Evolutionary conservation across 1,140 invertebrate genomes (phyloP).

Genomic region (Pygmarrhopalites habei): DNA sequence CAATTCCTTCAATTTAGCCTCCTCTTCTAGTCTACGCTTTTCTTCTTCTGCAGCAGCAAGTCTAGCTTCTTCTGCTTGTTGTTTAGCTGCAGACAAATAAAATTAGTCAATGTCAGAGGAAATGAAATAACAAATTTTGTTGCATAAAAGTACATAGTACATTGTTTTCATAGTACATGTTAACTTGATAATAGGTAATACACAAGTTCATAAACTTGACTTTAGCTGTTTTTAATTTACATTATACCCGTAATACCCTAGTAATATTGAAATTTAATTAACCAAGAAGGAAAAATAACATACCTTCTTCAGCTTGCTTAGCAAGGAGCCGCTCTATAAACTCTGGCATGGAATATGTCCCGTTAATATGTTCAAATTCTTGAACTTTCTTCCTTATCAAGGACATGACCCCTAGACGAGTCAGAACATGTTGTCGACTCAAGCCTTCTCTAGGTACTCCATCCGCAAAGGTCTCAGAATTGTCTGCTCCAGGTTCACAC

Average conservation of each 20-base stretch:
- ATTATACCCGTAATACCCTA: too few relatives aligned
- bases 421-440: slow-evolving; percentile 94
- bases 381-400: slow-evolving; percentile 97
- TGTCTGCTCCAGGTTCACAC: slow-evolving; percentile 84
- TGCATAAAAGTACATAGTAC: too few relatives aligned
- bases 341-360: slow-evolving; percentile 94
- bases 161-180: too few relatives aligned
- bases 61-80: too few relatives aligned
- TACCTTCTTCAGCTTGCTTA: slow-evolving; percentile 54
- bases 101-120: too few relatives aligned
- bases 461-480: slow-evolving; percentile 96
- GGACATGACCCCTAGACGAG: slow-evolving; percentile 98
- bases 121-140: too few relatives aligned
- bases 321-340: slow-evolving; percentile 69
- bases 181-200: too few relatives aligned
- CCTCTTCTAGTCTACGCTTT: neutral
- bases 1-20: slow-evolving; percentile 45
- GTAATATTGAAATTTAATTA: neutral
- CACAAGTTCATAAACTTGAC: too few relatives aligned
- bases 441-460: slow-evolving; percentile 98
- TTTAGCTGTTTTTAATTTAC: too few relatives aligned
- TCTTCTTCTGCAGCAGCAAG: slow-evolving; percentile 40
- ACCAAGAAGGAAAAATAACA: too few relatives aligned
- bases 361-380: slow-evolving; percentile 98
- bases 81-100: too few relatives aligned